phyloP scores from a whole-genome alignment of 2,797 vertebrate genomes.

The Peromyscus eremicus region DNA sequence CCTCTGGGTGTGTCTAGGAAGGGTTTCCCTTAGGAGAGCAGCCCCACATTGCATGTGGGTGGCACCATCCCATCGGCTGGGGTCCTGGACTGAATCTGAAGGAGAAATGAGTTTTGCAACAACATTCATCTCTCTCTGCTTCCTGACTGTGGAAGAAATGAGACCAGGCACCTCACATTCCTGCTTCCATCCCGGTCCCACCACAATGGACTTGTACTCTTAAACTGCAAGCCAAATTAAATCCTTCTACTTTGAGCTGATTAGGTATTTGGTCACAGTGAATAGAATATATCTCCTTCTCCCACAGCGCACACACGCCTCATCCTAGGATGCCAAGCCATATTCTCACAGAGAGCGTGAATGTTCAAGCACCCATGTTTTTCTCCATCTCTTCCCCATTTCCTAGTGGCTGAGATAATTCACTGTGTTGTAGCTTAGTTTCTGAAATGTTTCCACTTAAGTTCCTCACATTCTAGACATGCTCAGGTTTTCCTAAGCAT shows the following conservation, averaged over 20 bases:
- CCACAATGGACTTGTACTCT: too few relatives aligned
- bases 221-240: background rate
- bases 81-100: background rate
- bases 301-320: background rate
- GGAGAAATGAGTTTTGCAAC: background rate
- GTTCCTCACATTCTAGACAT: constrained; percentile 46
- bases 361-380: background rate
- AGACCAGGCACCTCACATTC: background rate
- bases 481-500: constrained; percentile 26
- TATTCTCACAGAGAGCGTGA: background rate
- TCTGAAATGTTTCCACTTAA: constrained; percentile 39
- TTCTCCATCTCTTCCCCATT: background rate
- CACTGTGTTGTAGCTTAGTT: constrained; percentile 52
- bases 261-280: background rate
- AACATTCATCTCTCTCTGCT: background rate
- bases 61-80: background rate
- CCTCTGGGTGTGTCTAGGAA: background rate
- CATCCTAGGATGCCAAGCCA: background rate
- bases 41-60: too few relatives aligned
- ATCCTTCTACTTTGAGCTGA: background rate
- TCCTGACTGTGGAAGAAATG: background rate
- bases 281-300: background rate
- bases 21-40: background rate
- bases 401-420: constrained; percentile 23
- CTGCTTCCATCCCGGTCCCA: background rate